Evolutionary conservation across 2,888 invertebrate species (phyloP), one percentile per base, ranked within the genome.

Genomic region (Tipula lateralis): DNA sequence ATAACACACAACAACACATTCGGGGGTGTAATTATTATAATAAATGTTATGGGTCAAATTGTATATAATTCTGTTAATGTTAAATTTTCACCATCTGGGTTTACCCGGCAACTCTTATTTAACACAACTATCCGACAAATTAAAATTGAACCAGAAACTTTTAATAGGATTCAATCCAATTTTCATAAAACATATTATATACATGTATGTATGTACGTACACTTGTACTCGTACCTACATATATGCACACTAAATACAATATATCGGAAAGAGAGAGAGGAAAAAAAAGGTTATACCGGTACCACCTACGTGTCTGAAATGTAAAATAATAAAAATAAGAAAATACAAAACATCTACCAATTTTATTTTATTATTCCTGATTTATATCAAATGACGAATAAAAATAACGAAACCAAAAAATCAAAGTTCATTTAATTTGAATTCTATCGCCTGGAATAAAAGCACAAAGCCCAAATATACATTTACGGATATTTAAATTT

Each of bases 401-500:
- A 66, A 66, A 66, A 19, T 66, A 66, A 66, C 66, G 66, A 66
- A 66, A 66, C 24, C 66, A 66, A 66, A 66, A 66, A 66, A 24
- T 24, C 19, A 66, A 66, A 66, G 66, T 66, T 66, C 66, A 66
- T 66, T 66, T 66, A 66, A 66, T 66, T 66, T 66, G 66, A 66
- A 66, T 66, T 66, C 66, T 66, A 66, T 66, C 66, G 66, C 66
- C 66, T 66, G 66, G 66, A 66, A 66, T 66, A 24, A 66, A 66
- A 66, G 66, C 12, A 66, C 66, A 66, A 66, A 66, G 66, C 66
- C 66, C 66, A 66, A 66, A 19, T 13, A 66, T 39, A 44, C 9
- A 66, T 66, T 66, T 66, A 66, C 66, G 66, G 66, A 66, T 66
- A 66, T 66, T 66, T 66, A 66, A 66, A 66, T 66, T 66, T 66